Evolutionary conservation across 37 sponge, comb jelly and placozoan genomes (phyloP), one percentile per base, ranked within the genome.

Genomic region (Haliclona indistincta): DNA sequence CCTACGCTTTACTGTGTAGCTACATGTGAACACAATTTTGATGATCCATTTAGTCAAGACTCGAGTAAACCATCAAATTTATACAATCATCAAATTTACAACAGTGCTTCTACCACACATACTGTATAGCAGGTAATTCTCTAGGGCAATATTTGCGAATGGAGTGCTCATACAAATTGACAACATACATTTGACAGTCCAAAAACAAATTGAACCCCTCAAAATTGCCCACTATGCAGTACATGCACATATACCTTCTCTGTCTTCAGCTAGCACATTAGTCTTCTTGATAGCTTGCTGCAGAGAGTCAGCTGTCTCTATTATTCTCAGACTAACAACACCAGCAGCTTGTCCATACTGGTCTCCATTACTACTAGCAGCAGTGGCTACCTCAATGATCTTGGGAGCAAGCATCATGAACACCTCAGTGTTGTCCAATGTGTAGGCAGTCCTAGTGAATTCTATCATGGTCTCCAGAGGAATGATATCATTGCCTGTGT

Each of bases 381-480:
- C 79, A 72, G 49, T 55, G 6, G 63, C 54, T 7, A 26, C 41
- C 47, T 70, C 33, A 32, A 92, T 54, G 35, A 75, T 45, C 28
- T 32, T 73, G 25, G 54, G 76, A 20, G 63, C 77, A 28, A 89
- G 55, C 43, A 86, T 65, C n/a, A 64, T 63, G 41, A 81, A 70
- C 33, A 79, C 86, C 36, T 96, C 96, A 54, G 56, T 81, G 63
- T 81, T 80, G 26, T 89, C 84, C 51, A 75, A 89, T 64, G 43
- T 54, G 84, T 52, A 71, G 34, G 80, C 56, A 64, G 80, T 52
- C 38, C 64, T 72, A 0, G 82, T 73, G 61, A 88, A 96, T 51
- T 54, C 40, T 26, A 83, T 60, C n/a, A 92, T 71, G 11, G 72
- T 64, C 19, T 64, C 69, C 20, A 92, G 23, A 5, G 93, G 84